Conservation (phyloP, 2,113 vertebrate genomes). For the Hepsetus odoe region DNA sequence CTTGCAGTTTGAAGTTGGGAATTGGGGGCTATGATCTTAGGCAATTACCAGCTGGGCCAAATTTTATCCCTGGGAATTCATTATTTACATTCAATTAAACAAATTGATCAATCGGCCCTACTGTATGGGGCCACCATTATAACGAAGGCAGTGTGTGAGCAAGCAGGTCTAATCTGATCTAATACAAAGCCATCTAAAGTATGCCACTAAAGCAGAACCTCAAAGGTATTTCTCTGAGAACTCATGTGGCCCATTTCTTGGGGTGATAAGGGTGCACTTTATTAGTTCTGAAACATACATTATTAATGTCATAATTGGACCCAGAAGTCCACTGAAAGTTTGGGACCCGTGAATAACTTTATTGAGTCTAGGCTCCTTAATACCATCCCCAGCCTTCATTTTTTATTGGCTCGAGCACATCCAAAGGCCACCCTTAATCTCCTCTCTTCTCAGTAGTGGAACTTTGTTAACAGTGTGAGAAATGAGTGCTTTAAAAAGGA, state of each 20-base stretch:
- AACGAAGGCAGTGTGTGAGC: constrained; percentile 61
- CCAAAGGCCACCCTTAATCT: constrained; percentile 30
- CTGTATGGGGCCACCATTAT: constrained; percentile 61
- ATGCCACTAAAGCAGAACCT: constrained; percentile 64
- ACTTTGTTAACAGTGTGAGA: constrained; percentile 15
- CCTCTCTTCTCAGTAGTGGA: neutral
- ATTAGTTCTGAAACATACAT: constrained; percentile 75
- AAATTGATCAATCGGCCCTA: constrained; percentile 76
- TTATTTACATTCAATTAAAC: constrained; percentile 86
- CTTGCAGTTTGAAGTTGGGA: constrained; percentile 76
- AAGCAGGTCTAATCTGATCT: constrained; percentile 72
- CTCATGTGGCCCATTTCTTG: constrained; percentile 45
- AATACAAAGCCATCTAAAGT: constrained; percentile 76
- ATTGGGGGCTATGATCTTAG: constrained; percentile 79
- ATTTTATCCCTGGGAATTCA: constrained; percentile 83
- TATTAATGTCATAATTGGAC: constrained; percentile 79
- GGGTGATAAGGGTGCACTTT: constrained; percentile 44
- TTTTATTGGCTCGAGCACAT: constrained; percentile 35
- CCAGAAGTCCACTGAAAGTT: constrained; percentile 77
- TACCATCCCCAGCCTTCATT: constrained; percentile 36
- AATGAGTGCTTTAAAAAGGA: constrained; percentile 8
- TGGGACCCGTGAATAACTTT: constrained; percentile 59
- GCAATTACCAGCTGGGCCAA: constrained; percentile 80
- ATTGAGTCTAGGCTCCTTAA: constrained; percentile 41
- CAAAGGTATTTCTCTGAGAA: constrained; percentile 73